Evolutionary conservation across 2,113 vertebrate species (phyloP).

Genomic region (Manacus vitellinus): DNA sequence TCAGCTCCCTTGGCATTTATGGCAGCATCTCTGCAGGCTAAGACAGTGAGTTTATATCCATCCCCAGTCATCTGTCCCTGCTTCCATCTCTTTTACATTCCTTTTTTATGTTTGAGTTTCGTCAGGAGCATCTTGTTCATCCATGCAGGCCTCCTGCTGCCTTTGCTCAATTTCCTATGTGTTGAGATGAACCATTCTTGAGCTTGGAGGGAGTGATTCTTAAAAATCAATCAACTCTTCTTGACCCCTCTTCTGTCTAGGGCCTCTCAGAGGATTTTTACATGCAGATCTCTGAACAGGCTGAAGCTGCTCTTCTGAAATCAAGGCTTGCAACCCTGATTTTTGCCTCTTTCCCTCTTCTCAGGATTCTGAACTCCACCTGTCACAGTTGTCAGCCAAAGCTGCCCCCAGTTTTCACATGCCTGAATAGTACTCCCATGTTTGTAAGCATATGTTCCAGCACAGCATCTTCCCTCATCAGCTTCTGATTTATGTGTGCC

Average conservation of each 20-base stretch:
- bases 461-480: neutral
- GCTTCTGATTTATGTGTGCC: neutral
- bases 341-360: neutral
- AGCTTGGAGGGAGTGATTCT: neutral
- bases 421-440: accelerated
- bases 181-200: neutral
- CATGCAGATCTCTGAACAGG: neutral
- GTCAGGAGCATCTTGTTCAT: neutral
- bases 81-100: neutral
- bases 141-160: neutral
- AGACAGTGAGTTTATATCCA: neutral
- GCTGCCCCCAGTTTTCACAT: neutral
- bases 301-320: neutral
- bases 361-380: neutral
- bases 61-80: neutral
- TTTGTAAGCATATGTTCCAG: neutral
- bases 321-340: neutral
- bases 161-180: neutral
- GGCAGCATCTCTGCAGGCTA: neutral
- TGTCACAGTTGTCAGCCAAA: neutral
- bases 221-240: neutral
- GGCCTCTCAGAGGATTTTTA: neutral
- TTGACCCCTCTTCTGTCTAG: neutral
- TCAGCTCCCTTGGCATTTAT: neutral
- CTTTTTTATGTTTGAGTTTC: neutral